Conservation (phyloP, 2,888 invertebrate genomes). For the Acrobasis repandana region DNA sequence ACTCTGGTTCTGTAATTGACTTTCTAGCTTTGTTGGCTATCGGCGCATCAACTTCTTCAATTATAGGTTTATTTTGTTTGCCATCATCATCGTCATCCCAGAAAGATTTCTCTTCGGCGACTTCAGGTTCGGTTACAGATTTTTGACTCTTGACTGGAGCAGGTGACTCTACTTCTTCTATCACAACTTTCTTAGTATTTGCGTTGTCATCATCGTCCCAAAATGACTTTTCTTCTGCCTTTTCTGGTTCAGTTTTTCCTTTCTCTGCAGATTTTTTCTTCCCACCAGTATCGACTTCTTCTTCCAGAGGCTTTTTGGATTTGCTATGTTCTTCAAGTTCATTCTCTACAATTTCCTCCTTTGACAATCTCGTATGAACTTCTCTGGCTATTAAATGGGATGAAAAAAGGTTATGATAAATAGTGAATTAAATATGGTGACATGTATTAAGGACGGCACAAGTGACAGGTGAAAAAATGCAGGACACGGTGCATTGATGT, state of each 20-base stretch:
- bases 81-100: slow-evolving; percentile 59
- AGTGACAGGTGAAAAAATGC: slow-evolving; percentile 51
- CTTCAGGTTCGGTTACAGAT: slow-evolving; percentile 56
- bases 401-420: slow-evolving; percentile 32
- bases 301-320: slow-evolving; percentile 50
- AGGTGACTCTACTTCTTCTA: slow-evolving; percentile 44
- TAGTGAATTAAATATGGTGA: slow-evolving; percentile 34
- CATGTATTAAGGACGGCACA: slow-evolving; percentile 62
- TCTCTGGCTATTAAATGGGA: slow-evolving; percentile 72
- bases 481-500: slow-evolving; percentile 42
- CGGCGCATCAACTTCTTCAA: slow-evolving; percentile 53
- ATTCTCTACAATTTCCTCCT: slow-evolving; percentile 74
- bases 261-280: slow-evolving; percentile 51
- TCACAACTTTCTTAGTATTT: slow-evolving; percentile 38
- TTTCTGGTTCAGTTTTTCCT: slow-evolving; percentile 54
- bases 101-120: slow-evolving; percentile 54
- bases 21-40: slow-evolving; percentile 48
- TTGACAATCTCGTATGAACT: slow-evolving; percentile 75
- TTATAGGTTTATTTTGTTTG: slow-evolving; percentile 39
- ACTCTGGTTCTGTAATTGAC: slow-evolving; percentile 56
- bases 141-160: slow-evolving; percentile 47
- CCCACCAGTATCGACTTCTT: slow-evolving; percentile 39
- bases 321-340: slow-evolving; percentile 70
- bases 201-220: slow-evolving; percentile 43
- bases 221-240: slow-evolving; percentile 50